Evolutionary conservation across 2,113 vertebrate genomes (phyloP).

Genomic region (Coptodon bakossiorum): DNA sequence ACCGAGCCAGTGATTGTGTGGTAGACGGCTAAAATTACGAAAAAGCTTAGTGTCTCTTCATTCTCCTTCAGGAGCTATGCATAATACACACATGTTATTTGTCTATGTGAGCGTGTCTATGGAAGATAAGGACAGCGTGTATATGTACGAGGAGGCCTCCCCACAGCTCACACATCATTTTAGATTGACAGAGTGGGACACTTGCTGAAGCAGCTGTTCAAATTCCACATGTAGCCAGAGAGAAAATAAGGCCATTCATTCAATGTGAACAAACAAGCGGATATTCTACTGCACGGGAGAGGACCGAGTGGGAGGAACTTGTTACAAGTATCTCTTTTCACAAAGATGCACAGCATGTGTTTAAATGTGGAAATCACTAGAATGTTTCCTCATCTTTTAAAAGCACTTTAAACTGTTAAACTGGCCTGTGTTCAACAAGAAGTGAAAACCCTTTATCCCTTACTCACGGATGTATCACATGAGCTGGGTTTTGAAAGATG

Average conservation of each 20-base stretch:
- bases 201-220: slow-evolving; percentile 55
- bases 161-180: slow-evolving; percentile 39
- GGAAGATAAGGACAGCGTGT: slow-evolving; percentile 3
- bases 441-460: background rate
- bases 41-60: background rate
- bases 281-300: background rate
- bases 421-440: background rate
- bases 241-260: background rate
- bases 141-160: slow-evolving; percentile 25
- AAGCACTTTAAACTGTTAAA: background rate
- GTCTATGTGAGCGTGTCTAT: background rate
- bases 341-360: background rate
- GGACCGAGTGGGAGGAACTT: background rate
- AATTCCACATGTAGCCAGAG: slow-evolving; percentile 52
- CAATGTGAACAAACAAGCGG: background rate
- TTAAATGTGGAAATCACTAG: background rate
- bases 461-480: background rate
- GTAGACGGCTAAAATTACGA: background rate
- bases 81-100: slow-evolving; percentile 3
- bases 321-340: background rate
- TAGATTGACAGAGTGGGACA: slow-evolving; percentile 37
- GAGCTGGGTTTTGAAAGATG: background rate
- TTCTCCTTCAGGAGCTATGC: slow-evolving; percentile 2
- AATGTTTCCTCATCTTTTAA: background rate
- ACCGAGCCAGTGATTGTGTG: background rate